A percentile compares a stretch with the other conserved stretches of the same genome.
phyloP scores from a whole-genome alignment of 2,888 invertebrate species.

The Eilema depressum region DNA sequence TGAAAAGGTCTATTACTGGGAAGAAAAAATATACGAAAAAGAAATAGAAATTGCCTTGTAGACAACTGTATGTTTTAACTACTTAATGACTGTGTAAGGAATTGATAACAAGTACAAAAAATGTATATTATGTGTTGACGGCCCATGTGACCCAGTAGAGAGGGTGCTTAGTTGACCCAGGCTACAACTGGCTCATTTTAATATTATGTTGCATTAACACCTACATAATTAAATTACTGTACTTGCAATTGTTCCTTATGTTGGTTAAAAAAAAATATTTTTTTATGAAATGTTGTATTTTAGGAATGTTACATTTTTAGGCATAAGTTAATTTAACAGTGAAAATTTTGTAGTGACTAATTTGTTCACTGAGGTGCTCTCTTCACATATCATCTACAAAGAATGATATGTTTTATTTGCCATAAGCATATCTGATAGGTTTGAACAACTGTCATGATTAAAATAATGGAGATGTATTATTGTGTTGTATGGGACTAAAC shows the following conservation, averaged over 20 bases:
- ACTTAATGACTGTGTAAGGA: background rate
- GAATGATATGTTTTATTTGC: background rate
- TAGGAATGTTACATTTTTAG: background rate
- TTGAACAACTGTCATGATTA: background rate
- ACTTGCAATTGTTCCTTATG: background rate
- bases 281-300: background rate
- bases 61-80: background rate
- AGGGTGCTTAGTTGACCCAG: background rate
- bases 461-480: too few species aligned
- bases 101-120: conserved; percentile 1
- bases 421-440: background rate
- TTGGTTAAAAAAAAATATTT: background rate
- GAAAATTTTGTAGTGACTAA: background rate
- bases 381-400: background rate
- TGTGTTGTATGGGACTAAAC: too few species aligned
- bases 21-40: conserved; percentile 60
- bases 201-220: background rate
- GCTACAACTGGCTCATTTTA: background rate
- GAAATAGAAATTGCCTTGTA: conserved; percentile 20
- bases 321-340: conserved; percentile 5
- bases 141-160: background rate
- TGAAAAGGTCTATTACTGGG: conserved; percentile 50
- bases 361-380: background rate
- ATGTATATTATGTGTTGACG: background rate
- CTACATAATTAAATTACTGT: background rate